phyloP scores from a whole-genome alignment of 2,797 vertebrate species.

The Crypturellus tataupa region DNA sequence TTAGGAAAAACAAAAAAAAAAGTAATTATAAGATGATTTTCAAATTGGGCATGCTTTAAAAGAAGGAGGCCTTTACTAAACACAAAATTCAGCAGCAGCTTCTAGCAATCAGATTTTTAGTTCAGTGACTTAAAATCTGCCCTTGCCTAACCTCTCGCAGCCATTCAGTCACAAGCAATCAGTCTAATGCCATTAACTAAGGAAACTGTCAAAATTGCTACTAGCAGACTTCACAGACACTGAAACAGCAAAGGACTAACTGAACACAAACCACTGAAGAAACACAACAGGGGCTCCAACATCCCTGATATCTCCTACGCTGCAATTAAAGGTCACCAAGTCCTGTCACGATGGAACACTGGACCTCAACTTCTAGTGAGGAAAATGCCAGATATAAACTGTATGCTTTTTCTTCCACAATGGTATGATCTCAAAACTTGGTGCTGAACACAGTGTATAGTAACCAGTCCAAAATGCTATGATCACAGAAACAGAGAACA shows the following conservation, averaged over 20 bases:
- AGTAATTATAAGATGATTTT: background rate
- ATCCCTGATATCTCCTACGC: background rate
- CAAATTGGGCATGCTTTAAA: background rate
- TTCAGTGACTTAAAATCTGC: background rate
- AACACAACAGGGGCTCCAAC: background rate
- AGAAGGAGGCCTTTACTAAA: background rate
- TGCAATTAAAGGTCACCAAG: background rate
- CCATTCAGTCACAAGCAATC: background rate
- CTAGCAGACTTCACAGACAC: background rate
- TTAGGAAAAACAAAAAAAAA: no score
- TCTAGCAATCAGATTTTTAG: background rate
- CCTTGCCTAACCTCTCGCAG: background rate
- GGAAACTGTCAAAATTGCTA: background rate
- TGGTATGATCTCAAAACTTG: conserved; percentile 43
- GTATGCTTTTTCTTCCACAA: background rate
- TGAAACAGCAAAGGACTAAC: background rate
- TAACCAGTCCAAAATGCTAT: conserved; percentile 48
- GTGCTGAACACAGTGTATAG: background rate
- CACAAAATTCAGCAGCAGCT: background rate
- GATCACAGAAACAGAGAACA: conserved; percentile 58
- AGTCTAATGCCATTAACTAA: background rate
- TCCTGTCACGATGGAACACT: background rate
- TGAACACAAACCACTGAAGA: background rate
- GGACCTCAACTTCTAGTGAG: background rate
- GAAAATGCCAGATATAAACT: background rate